A percentile compares a stretch with the other conserved stretches of the same genome.
phyloP scores from a whole-genome alignment of 2,113 vertebrate species.

The Scophthalmus maximus region DNA sequence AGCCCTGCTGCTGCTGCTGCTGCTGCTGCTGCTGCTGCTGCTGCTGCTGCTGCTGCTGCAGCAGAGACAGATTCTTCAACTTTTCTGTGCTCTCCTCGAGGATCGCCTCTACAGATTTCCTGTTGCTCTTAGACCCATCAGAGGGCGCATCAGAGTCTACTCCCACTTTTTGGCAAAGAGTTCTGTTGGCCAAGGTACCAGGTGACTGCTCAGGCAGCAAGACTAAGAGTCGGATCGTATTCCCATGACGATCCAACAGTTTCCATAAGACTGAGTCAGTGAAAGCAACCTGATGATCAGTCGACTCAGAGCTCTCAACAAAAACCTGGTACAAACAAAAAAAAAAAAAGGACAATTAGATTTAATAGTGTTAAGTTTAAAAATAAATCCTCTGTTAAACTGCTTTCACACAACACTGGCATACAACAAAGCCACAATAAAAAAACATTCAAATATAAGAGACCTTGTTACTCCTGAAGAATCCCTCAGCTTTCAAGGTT shows the following conservation, averaged over 20 bases:
- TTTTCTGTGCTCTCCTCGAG: conserved; percentile 98
- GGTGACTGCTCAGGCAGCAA: conserved; percentile 94
- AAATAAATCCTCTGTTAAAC: background rate
- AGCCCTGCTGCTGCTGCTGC: conserved; percentile 87
- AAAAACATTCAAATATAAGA: background rate
- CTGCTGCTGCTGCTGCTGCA: conserved; percentile 86
- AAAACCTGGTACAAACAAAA: conserved; percentile 87
- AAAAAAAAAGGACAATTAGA: background rate
- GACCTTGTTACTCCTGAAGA: conserved; percentile 99
- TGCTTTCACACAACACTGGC: background rate
- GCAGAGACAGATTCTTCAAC: conserved; percentile 93
- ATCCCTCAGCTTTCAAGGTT: conserved; percentile 96
- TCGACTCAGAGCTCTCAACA: conserved; percentile 93
- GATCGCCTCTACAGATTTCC: conserved; percentile 94
- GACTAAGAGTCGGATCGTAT: conserved; percentile 94
- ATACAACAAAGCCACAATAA: background rate
- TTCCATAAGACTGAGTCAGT: conserved; percentile 96
- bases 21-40: conserved; percentile 86
- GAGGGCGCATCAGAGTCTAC: conserved; percentile 86
- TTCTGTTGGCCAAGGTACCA: conserved; percentile 86
- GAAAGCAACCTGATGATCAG: conserved; percentile 89
- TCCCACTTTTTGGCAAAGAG: conserved; percentile 85
- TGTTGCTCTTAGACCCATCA: conserved; percentile 86
- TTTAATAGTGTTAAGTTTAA: no score
- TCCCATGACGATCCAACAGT: conserved; percentile 95